Evolutionary conservation across 2,113 vertebrate genomes (phyloP).

Genomic region (Coryphaenoides rupestris): DNA sequence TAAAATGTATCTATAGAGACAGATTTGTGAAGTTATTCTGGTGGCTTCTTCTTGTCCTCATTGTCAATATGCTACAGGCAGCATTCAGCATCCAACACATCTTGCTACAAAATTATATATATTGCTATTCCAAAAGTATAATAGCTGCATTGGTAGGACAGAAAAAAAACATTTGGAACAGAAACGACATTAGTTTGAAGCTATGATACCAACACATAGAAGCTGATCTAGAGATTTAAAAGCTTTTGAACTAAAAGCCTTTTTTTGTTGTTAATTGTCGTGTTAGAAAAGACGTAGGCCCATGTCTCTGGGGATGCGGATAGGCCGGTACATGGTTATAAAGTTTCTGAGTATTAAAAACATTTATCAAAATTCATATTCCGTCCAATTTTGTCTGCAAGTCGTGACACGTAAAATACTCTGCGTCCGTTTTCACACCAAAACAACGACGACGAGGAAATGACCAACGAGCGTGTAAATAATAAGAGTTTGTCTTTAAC

Average conservation of each 20-base stretch:
- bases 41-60: constrained; percentile 61
- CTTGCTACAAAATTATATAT: constrained; percentile 69
- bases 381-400: constrained; percentile 50
- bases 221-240: no score
- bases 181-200: constrained; percentile 36
- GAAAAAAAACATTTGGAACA: constrained; percentile 46
- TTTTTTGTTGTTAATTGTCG: constrained; percentile 48
- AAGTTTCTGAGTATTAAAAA: no score
- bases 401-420: constrained; percentile 40
- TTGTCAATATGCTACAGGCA: constrained; percentile 79
- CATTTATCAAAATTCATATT: constrained; percentile 51
- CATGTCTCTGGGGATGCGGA: constrained; percentile 42
- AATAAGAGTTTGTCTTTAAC: constrained; percentile 77
- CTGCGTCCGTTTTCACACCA: constrained; percentile 47
- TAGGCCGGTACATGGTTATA: constrained; percentile 15
- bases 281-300: constrained; percentile 47
- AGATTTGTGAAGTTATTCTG: constrained; percentile 62
- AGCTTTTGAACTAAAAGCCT: constrained; percentile 40
- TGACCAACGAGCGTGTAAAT: constrained; percentile 68
- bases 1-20: constrained; percentile 68
- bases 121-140: constrained; percentile 76
- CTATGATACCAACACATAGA: constrained; percentile 43
- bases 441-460: constrained; percentile 55
- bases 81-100: constrained; percentile 62
- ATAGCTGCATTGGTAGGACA: constrained; percentile 60